Percentiles rank a stretch among this genome's conserved stretches.
These are phyloP conservation scores for Pocillopora verrucosa DNA, from an alignment of 64 coral and sea anemone genomes.

Conservation along the genomic window DNA sequence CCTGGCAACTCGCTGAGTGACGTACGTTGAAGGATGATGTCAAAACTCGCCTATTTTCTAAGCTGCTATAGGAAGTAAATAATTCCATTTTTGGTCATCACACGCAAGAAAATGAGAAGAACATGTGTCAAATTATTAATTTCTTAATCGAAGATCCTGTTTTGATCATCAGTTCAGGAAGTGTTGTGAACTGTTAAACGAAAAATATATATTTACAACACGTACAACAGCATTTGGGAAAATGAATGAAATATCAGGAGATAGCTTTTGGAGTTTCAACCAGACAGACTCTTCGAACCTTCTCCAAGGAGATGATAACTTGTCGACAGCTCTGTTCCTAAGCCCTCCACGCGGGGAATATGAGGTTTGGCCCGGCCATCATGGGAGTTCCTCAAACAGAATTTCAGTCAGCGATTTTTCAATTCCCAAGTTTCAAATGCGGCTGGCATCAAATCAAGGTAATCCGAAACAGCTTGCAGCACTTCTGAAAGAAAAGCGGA, in stretches of 20 bases:
- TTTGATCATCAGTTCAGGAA: too few species aligned
- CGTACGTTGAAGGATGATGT: neutral
- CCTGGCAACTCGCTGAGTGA: neutral
- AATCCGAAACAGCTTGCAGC: neutral
- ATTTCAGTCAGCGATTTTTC: constrained; percentile 9
- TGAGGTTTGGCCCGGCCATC: neutral
- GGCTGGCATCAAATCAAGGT: constrained; percentile 13
- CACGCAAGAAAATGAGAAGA: neutral
- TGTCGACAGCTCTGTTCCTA: neutral
- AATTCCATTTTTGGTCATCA: neutral
- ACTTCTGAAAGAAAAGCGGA: neutral
- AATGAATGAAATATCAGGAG: neutral
- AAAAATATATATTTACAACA: too few species aligned
- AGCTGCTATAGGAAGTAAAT: too few species aligned
- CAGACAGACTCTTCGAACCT: neutral
- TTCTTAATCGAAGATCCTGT: too few species aligned
- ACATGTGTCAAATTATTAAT: neutral
- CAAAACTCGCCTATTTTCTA: neutral
- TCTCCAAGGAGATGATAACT: neutral
- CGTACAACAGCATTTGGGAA: neutral
- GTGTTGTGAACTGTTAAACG: neutral
- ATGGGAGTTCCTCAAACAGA: neutral
- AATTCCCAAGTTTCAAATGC: constrained; percentile 3
- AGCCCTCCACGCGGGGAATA: neutral
- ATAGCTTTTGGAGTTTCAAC: neutral